Conservation (phyloP, 1,140 invertebrate species). For the Hycleus cichorii region DNA sequence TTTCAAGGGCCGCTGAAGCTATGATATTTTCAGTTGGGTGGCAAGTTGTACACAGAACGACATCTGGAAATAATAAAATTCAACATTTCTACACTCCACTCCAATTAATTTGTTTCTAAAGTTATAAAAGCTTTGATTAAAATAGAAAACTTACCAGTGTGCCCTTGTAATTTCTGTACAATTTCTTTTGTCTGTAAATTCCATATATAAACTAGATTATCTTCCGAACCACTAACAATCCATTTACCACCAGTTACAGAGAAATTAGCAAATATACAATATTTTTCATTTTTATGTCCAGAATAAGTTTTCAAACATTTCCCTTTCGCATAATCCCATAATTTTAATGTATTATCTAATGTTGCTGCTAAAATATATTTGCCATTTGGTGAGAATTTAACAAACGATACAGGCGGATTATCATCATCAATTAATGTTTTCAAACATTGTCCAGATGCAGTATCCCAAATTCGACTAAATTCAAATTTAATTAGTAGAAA, state of each 20-base stretch:
- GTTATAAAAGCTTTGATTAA: not conserved
- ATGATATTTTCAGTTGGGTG: conserved; percentile 99
- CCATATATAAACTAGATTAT: conserved; percentile 99
- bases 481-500: not conserved
- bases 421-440: conserved; percentile 97
- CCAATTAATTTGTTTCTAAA: conserved; percentile 1
- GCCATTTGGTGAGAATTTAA: conserved; percentile 99
- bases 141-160: conserved; percentile 63
- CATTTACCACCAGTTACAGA: conserved; percentile 99
- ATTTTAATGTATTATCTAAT: conserved; percentile 94
- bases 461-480: conserved; percentile 98
- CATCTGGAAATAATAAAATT: conserved; percentile 59
- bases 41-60: conserved; percentile 95
- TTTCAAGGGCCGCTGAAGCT: conserved; percentile 95
- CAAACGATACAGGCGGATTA: conserved; percentile 99
- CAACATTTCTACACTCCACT: too few relatives aligned
- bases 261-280: conserved; percentile 99
- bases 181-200: conserved; percentile 99
- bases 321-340: conserved; percentile 99
- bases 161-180: conserved; percentile 94
- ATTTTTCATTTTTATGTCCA: conserved; percentile 98
- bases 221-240: conserved; percentile 99
- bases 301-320: conserved; percentile 97
- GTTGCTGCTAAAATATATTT: conserved; percentile 99
- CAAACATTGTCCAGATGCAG: conserved; percentile 96